Evolutionary conservation across 2,113 vertebrate genomes (phyloP), one percentile per base, ranked within the genome.

Genomic region (Murina feae): DNA sequence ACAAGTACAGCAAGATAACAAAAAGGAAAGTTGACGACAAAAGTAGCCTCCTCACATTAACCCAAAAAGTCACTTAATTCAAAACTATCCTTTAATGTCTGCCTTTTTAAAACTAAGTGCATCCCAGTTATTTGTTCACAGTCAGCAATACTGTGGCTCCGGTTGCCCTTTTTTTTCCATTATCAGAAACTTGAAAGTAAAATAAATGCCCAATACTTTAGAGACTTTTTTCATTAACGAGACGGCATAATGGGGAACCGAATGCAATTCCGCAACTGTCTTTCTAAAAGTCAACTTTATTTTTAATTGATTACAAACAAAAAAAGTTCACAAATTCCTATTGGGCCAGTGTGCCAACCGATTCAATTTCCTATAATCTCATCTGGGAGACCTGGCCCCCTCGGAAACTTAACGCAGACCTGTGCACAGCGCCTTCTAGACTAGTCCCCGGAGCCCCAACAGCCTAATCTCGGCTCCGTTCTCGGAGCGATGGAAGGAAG

Each of bases 401-500:
- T 28, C n/a, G 35, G 91, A 93, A 89, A 89, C 55, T 49, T 58
- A 66, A 90, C 4, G 71, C 91, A 42, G 32, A 63, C 30, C 85
- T 32, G 53, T 37, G 66, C 71, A 30, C 25, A 69, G 37, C 16
- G 83, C 80, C 8, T 79, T 90, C 88, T 92, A 47, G 20, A 82
- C 60, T 74, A 83, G 78, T 81, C 79, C 72, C 44, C 65, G 16
- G 68, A 9, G 80, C 75, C 76, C 51, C 80, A 32, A 78, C 80
- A 93, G 90, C 60, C 96, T 90, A 87, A 96, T 96, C 94, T 86
- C 89, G 86, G 94, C 93, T 42, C 81, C 28, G 85, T 63, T 90
- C 72, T 87, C 83, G 0, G 49, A 51, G 53, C 76, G 51, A 90
- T 87, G 93, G 96, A 90, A 96, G 96, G 96, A 97, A 97, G 96